Evolutionary conservation across 1,140 invertebrate genomes (phyloP).

Genomic region (Apis cerana): DNA sequence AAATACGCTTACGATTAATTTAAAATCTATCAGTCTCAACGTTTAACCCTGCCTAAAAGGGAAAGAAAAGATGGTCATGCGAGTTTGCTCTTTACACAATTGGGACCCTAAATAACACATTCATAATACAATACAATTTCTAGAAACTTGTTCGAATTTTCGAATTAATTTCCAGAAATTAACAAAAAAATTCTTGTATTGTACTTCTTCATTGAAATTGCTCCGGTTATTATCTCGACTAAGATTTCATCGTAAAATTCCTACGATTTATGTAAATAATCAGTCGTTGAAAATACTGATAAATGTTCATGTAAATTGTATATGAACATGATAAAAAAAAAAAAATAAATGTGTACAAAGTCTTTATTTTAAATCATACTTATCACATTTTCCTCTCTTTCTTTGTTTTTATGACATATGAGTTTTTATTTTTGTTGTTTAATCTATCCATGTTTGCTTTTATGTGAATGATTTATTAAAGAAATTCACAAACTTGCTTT

Average conservation of each 20-base stretch:
- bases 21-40: conserved; percentile 75
- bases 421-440: conserved; percentile 35
- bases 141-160: neutral
- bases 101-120: conserved; percentile 51
- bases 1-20: conserved; percentile 72
- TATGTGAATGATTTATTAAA: neutral
- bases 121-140: conserved; percentile 22
- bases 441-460: neutral
- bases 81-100: conserved; percentile 67
- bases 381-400: neutral
- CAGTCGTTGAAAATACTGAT: neutral
- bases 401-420: neutral
- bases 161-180: conserved; percentile 31
- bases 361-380: neutral
- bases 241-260: conserved; percentile 3
- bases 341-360: neutral
- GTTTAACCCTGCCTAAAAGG: conserved; percentile 76
- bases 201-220: conserved; percentile 15
- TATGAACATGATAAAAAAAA: neutral
- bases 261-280: neutral
- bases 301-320: neutral
- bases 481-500: neutral
- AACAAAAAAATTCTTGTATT: conserved; percentile 37
- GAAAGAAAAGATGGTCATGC: conserved; percentile 73
- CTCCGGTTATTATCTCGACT: neutral